Base-by-base conservation (phyloP, 2,797 vertebrate species). In the Clamator glandarius region DNA sequence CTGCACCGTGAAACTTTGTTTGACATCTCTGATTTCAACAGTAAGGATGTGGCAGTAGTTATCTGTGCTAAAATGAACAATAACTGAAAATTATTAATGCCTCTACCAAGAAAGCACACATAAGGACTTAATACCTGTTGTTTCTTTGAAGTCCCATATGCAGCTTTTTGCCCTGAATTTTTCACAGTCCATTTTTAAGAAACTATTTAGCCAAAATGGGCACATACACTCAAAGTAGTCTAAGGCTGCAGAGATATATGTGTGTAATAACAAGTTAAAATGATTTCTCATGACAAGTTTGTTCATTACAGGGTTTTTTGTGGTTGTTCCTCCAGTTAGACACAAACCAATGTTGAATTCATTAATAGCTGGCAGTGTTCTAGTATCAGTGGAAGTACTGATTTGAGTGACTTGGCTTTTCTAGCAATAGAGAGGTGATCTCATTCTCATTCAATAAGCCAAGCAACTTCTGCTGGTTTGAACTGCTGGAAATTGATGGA, bases 401-500 rank as follows among this genome's bases (percentile, higher is more conserved):
- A 11, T 67, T n/a, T 50, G 41, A 64, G 72, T 4, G 54, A 36
- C 75, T 80, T 54, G 9, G 52, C 28, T 90, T 90, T 95, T 54
- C 2, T 4, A 83, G 51, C 51, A 72, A 11, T 10, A 39, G 28
- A 64, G 33, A 77, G 59, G 17, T 6, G 15, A 84, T 86, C 70
- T 90, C 59, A 64, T 91, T 87, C 51, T 54, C 85, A 87, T 89
- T 70, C 83, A 81, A 55, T 1, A 4, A 84, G 36, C 72, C 80
- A 48, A 86, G 67, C 50, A 83, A 11, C 57, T 87, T 91, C 23
- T 72, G 59, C 39, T 81, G 66, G 66, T 90, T 42, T 79, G 70
- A 91, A 21, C 42, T 84, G 66, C 68, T 87, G 35, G 35, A 64
- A 87, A 81, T 36, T 88, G 82, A 84, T 93, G 73, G 79, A 73